phyloP scores from a whole-genome alignment of 2,888 invertebrate species.

The Cantharis rufa region DNA sequence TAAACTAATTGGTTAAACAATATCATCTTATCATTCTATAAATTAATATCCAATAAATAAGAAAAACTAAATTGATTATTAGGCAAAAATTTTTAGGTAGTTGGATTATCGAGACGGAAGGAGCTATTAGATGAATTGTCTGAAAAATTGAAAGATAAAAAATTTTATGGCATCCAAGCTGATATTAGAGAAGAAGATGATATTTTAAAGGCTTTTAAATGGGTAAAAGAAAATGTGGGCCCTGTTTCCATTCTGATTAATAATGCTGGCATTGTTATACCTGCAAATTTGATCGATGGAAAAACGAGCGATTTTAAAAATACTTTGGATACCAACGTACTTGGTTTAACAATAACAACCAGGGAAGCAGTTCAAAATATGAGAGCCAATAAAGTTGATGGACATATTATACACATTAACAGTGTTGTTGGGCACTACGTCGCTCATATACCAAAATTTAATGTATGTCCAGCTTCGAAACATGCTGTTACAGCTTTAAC shows the following conservation, averaged over 20 bases:
- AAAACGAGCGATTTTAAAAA: background rate
- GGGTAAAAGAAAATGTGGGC: background rate
- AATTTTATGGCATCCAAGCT: background rate
- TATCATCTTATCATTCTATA: no score
- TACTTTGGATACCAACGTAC: background rate
- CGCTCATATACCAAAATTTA: background rate
- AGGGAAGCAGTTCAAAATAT: background rate
- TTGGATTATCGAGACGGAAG: background rate
- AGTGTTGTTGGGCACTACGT: background rate
- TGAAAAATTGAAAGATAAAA: background rate
- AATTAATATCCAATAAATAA: no score
- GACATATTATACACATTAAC: background rate
- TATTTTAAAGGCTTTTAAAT: background rate
- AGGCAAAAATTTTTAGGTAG: background rate
- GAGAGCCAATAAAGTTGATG: background rate
- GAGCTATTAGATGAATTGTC: background rate
- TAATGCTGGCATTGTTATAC: background rate
- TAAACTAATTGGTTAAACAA: no score
- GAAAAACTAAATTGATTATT: no score
- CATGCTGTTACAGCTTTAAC: background rate
- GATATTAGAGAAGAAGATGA: background rate
- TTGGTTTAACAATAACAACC: background rate
- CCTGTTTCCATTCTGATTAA: background rate
- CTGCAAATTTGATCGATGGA: background rate
- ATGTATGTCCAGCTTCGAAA: background rate